These are phyloP conservation scores for Achatina immaculata DNA, from an alignment of 1,140 invertebrate genomes.

Conservation along the genomic window DNA sequence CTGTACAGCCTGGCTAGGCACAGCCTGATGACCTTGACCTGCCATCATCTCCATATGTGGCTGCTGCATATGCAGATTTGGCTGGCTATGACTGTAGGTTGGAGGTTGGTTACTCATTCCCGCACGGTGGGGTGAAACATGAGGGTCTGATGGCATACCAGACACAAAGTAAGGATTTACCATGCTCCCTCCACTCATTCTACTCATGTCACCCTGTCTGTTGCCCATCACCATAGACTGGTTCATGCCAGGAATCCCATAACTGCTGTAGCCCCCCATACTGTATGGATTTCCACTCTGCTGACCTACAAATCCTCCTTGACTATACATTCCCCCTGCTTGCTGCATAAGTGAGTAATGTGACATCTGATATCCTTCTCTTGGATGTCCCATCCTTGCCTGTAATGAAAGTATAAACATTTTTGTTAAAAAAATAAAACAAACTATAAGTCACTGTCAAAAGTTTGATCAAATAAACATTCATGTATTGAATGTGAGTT, in stretches of 20 bases:
- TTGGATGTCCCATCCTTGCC: conserved; percentile 26
- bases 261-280: conserved; percentile 15
- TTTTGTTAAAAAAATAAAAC: neutral
- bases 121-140: conserved; percentile 13
- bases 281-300: neutral
- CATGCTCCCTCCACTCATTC: conserved; percentile 7
- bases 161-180: conserved; percentile 8
- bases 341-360: conserved; percentile 27
- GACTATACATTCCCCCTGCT: conserved; percentile 28
- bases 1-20: neutral
- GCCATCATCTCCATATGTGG: conserved; percentile 24
- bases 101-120: conserved; percentile 9
- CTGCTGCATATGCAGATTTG: conserved; percentile 39
- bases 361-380: conserved; percentile 29
- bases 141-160: conserved; percentile 8
- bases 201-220: conserved; percentile 8
- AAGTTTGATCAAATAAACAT: too few relatives aligned
- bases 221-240: conserved; percentile 1
- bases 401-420: neutral
- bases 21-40: neutral
- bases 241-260: conserved; percentile 19
- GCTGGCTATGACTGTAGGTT: conserved; percentile 10
- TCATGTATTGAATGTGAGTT: too few relatives aligned
- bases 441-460: too few relatives aligned
- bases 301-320: conserved; percentile 10